Percentiles rank a stretch among this genome's conserved stretches.
These are phyloP conservation scores for Dryobotodes eremita DNA, from an alignment of 2,888 invertebrate species.

Conservation along the genomic window DNA sequence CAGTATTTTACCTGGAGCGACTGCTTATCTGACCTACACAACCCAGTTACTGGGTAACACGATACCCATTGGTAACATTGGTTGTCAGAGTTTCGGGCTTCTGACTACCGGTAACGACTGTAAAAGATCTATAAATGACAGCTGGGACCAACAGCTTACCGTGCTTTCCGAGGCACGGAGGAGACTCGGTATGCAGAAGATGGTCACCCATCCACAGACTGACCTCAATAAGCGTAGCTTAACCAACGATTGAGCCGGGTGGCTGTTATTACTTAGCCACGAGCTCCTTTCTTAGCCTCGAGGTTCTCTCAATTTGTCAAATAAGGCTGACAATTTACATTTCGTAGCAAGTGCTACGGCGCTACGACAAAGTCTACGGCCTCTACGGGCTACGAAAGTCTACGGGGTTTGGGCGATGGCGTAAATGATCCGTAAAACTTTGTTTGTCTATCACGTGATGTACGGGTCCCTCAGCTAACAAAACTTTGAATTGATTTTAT, in stretches of 20 bases:
- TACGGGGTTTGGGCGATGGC: no score
- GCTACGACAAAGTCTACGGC: constrained; percentile 10
- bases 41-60: background rate
- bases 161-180: background rate
- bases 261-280: background rate
- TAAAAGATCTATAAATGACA: background rate
- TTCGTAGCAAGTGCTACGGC: constrained; percentile 32
- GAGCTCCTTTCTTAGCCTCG: background rate
- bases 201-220: background rate
- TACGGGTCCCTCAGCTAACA: constrained; percentile 3
- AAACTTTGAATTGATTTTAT: constrained; percentile 39
- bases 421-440: no score
- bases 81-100: background rate
- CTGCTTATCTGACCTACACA: no score
- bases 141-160: background rate
- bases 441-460: constrained; percentile 4
- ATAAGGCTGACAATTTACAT: background rate
- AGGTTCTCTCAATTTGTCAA: background rate
- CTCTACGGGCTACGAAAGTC: no score
- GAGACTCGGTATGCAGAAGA: background rate
- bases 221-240: background rate
- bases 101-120: background rate
- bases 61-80: no score
- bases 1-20: no score
- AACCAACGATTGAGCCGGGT: background rate